Base-by-base conservation (phyloP, 2,113 vertebrate species). In the Nesogale talazaci region DNA sequence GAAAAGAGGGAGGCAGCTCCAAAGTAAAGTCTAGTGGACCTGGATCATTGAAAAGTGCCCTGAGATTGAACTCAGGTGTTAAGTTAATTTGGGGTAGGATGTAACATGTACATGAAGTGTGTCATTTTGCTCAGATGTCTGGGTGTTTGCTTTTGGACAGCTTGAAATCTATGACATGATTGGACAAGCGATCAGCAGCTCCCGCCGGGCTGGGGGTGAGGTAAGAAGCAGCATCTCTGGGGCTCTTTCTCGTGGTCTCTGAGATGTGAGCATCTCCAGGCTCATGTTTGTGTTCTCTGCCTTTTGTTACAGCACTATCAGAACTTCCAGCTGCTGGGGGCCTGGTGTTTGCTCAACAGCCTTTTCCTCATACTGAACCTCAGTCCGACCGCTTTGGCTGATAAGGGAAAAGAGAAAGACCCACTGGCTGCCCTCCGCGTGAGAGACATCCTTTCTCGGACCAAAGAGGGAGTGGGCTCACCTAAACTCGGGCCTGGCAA, bases 101-200 rank as follows among this genome's bases (percentile, higher is more conserved):
- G 52, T 76, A 79, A 40, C 34, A 22, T 63, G 83, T 89, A 31
- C 61, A 78, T 63, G 52, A 82, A 78, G 78, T 69, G 4, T 22
- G 40, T 34, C 65, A 31, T 3, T 46, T 91, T 87, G 65, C 79
- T 96, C 40, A 94, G 40, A 80, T 65, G 88, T 85, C 80, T 81
- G 10, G 79, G 27, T 96, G 20, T 98, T 93, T 96, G 70, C n/a
- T 92, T 16, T 91, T 93, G 90, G 95, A 90, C 97, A 99, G 99
- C 98, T 99, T 94, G 99, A 99, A 97, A 99, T 99, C 97, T 99
- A 99, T 90, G 99, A 99, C 96, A 99, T 99, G 99, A 99, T 99
- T 83, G 99, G 99, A 72, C 99, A 99, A 94, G 99, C 99, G 23
- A 99, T 99, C 97, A 99, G 99, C 97, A 99, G 94, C 95, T 99